phyloP scores from a whole-genome alignment of 2,888 invertebrate species.

The Luperina testacea region DNA sequence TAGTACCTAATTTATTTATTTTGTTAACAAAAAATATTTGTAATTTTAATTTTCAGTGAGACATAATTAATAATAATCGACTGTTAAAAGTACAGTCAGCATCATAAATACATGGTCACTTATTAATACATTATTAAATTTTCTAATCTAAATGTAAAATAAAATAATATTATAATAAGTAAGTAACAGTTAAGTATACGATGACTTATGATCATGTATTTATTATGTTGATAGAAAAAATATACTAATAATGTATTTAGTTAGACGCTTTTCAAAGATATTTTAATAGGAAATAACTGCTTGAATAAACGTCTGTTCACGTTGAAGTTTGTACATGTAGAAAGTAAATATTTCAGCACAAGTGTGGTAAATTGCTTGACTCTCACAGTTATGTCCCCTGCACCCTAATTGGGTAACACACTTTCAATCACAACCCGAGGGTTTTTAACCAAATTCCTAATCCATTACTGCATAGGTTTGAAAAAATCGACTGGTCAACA shows the following conservation, averaged over 20 bases:
- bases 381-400: background rate
- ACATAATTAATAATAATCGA: conserved; percentile 15
- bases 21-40: conserved; percentile 3
- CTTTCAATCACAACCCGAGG: background rate
- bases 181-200: conserved; percentile 55
- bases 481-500: background rate
- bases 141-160: conserved; percentile 41
- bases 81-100: conserved; percentile 33
- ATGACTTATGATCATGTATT: conserved; percentile 43
- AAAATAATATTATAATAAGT: conserved; percentile 30
- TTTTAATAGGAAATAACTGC: conserved; percentile 16
- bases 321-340: conserved; percentile 44
- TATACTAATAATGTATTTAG: background rate
- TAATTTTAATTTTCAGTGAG: conserved; percentile 36
- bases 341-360: conserved; percentile 22
- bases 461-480: background rate
- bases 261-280: conserved; percentile 15
- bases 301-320: conserved; percentile 18
- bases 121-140: conserved; percentile 14
- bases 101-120: conserved; percentile 51
- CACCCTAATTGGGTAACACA: background rate
- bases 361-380: conserved; percentile 19
- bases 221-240: conserved; percentile 23
- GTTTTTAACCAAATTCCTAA: too few relatives aligned
- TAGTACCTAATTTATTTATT: conserved; percentile 33